phyloP scores from a whole-genome alignment of 1,140 invertebrate genomes.

The Trichonephila clavipes region DNA sequence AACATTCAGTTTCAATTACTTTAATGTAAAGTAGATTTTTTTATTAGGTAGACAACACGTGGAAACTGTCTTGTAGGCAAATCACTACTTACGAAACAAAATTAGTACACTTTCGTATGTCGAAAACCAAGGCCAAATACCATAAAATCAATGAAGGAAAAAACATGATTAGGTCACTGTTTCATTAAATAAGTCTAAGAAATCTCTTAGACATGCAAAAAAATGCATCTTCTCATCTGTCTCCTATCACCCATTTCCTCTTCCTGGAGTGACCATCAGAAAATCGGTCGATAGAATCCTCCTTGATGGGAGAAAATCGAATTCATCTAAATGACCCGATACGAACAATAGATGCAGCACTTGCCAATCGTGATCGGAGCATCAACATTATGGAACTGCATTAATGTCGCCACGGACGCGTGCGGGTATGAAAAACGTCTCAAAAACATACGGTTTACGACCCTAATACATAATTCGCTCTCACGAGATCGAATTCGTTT shows the following conservation, averaged over 20 bases:
- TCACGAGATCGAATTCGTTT: slow-evolving; percentile 11
- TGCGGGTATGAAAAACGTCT: slow-evolving; percentile 33
- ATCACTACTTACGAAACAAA: too few species aligned
- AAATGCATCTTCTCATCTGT: background rate
- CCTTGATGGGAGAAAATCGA: background rate
- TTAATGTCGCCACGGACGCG: slow-evolving; percentile 42
- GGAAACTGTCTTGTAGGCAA: too few species aligned
- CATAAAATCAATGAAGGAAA: background rate
- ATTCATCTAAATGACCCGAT: background rate
- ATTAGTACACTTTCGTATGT: too few species aligned
- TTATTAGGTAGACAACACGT: too few species aligned
- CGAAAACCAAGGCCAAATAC: background rate
- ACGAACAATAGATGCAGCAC: background rate
- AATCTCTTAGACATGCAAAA: slow-evolving; percentile 1
- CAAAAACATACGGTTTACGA: slow-evolving; percentile 19
- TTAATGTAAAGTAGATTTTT: too few species aligned
- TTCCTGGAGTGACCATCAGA: slow-evolving; percentile 30
- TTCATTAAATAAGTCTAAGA: background rate
- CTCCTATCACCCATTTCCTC: slow-evolving; percentile 1
- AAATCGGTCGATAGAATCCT: slow-evolving; percentile 1
- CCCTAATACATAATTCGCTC: slow-evolving; percentile 47
- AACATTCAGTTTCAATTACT: too few species aligned
- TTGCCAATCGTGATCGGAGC: slow-evolving; percentile 19
- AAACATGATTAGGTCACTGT: background rate
- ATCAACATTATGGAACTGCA: slow-evolving; percentile 43